phyloP scores from a whole-genome alignment of 2,113 vertebrate species.

The Tor tambroides region DNA sequence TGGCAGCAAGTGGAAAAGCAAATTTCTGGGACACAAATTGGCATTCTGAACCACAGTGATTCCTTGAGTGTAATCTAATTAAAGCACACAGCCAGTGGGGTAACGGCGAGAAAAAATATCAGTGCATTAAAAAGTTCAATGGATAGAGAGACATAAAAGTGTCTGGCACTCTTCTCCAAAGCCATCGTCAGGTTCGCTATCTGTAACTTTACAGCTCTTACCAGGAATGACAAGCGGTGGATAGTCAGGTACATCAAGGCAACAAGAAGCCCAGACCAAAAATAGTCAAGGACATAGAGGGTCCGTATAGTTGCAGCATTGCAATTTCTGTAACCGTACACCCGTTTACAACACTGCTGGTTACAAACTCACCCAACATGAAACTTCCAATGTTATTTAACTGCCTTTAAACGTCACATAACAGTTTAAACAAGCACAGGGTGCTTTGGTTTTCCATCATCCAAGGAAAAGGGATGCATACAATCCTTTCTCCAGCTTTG shows the following conservation, averaged over 20 bases:
- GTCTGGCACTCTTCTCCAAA: slow-evolving; percentile 57
- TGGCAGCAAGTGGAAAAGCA: slow-evolving; percentile 68
- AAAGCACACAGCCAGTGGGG: slow-evolving; percentile 74
- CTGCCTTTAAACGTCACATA: slow-evolving; percentile 62
- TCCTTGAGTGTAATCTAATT: slow-evolving; percentile 74
- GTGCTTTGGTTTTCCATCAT: slow-evolving; percentile 21
- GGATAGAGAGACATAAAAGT: slow-evolving; percentile 74
- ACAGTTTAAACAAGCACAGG: slow-evolving; percentile 16
- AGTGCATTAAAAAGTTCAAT: slow-evolving; percentile 71
- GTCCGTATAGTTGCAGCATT: neutral
- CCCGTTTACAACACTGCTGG: neutral
- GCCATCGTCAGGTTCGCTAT: slow-evolving; percentile 63
- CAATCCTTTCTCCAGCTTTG: slow-evolving; percentile 21
- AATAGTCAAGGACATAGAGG: neutral
- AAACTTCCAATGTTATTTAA: slow-evolving; percentile 55
- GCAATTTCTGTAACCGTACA: slow-evolving; percentile 6
- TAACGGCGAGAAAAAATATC: slow-evolving; percentile 59
- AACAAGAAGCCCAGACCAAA: slow-evolving; percentile 13
- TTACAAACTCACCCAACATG: neutral
- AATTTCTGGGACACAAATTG: slow-evolving; percentile 76
- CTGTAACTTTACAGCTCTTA: slow-evolving; percentile 63
- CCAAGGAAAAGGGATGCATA: slow-evolving; percentile 2
- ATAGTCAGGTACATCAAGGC: slow-evolving; percentile 55
- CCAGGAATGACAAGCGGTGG: slow-evolving; percentile 66
- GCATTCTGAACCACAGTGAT: slow-evolving; percentile 70